phyloP scores from a whole-genome alignment of 1,140 invertebrate species.

The Tetramorium parvispinum region DNA sequence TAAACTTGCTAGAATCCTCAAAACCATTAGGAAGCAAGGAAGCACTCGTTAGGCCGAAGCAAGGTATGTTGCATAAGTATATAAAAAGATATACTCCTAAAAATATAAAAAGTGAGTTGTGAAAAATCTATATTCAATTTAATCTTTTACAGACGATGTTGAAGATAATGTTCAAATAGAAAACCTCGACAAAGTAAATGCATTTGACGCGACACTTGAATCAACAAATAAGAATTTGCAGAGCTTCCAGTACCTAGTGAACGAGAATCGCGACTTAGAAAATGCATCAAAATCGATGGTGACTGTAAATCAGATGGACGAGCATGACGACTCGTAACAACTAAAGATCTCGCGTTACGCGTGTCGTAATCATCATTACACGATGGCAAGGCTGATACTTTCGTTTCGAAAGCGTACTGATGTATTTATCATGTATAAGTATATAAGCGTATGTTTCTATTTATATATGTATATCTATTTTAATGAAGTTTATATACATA shows the following conservation, averaged over 20 bases:
- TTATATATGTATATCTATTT: slow-evolving; percentile 33
- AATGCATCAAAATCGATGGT: slow-evolving; percentile 66
- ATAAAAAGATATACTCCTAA: not conserved
- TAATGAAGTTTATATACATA: slow-evolving; percentile 29
- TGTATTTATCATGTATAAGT: slow-evolving; percentile 34
- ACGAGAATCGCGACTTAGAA: slow-evolving; percentile 66
- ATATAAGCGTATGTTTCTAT: slow-evolving; percentile 28
- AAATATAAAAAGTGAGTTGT: slow-evolving; percentile 7
- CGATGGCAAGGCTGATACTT: slow-evolving; percentile 46
- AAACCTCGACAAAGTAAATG: slow-evolving; percentile 75
- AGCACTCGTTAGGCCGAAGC: slow-evolving; percentile 27
- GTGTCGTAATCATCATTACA: slow-evolving; percentile 22
- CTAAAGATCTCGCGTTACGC: slow-evolving; percentile 16
- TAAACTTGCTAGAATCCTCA: slow-evolving; percentile 27
- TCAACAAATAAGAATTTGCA: slow-evolving; percentile 85
- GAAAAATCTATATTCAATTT: not conserved
- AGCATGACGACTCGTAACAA: slow-evolving; percentile 48
- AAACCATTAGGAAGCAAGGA: slow-evolving; percentile 37
- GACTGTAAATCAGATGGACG: slow-evolving; percentile 45
- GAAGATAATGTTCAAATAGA: slow-evolving; percentile 67
- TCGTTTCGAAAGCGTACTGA: slow-evolving; percentile 40
- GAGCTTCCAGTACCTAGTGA: slow-evolving; percentile 85
- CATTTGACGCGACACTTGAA: slow-evolving; percentile 85
- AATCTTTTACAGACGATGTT: slow-evolving; percentile 65
- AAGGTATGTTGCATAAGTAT: slow-evolving; percentile 22